Conservation (phyloP, 2,888 invertebrate genomes). For the Drosophila incognita region DNA sequence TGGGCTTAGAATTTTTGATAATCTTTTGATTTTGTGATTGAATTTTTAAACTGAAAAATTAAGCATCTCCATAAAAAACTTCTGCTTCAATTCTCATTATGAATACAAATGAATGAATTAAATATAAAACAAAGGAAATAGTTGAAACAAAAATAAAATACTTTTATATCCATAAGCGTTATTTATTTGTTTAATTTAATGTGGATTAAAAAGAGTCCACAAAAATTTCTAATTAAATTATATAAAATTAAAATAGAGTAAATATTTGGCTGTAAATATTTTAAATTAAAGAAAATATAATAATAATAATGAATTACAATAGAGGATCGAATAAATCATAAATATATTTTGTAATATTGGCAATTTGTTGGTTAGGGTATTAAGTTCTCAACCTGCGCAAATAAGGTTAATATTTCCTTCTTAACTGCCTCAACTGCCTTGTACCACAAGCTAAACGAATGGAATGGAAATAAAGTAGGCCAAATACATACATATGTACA, state of each 20-base stretch:
- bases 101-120: not conserved
- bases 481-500: slow-evolving; percentile 55
- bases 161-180: not conserved
- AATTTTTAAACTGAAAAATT: not conserved
- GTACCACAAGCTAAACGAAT: slow-evolving; percentile 61
- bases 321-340: not conserved
- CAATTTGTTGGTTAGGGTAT: slow-evolving; percentile 33
- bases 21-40: not conserved
- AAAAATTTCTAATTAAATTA: not conserved
- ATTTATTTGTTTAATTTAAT: not conserved
- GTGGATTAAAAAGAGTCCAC: not conserved
- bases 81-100: not conserved
- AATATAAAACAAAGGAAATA: not conserved
- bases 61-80: too few species aligned
- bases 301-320: too few species aligned
- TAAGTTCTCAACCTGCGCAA: not conserved
- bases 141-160: not conserved
- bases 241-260: not conserved
- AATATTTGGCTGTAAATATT: not conserved
- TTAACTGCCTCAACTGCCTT: slow-evolving; percentile 34
- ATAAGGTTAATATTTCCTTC: slow-evolving; percentile 32
- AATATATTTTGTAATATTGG: not conserved
- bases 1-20: not conserved
- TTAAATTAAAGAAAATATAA: not conserved
- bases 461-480: slow-evolving; percentile 75